Percentiles rank a stretch among this genome's conserved stretches.
phyloP scores from a whole-genome alignment of 2,888 invertebrate genomes.

The Dione vanillae region DNA sequence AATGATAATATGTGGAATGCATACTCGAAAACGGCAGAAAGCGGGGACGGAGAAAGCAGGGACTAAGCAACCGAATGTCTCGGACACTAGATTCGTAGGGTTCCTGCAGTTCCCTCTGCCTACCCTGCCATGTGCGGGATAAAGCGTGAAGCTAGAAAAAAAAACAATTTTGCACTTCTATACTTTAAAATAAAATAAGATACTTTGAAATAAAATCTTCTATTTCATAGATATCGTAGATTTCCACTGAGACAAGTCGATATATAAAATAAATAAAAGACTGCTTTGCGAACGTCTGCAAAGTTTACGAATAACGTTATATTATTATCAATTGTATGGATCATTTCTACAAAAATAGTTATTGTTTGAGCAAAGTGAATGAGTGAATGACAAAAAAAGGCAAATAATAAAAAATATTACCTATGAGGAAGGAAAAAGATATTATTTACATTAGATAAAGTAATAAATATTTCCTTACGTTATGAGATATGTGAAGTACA shows the following conservation, averaged over 20 bases:
- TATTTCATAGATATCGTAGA: neutral
- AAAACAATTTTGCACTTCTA: no score
- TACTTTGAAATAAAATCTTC: no score
- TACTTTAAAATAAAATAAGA: neutral
- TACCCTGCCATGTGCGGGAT: no score
- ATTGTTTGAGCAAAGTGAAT: slow-evolving; percentile 2
- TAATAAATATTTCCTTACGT: neutral
- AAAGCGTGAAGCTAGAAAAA: no score
- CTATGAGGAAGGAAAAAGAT: neutral
- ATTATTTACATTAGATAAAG: neutral
- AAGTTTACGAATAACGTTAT: slow-evolving; percentile 9
- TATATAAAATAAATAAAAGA: neutral
- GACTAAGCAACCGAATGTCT: no score
- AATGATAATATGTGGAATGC: no score
- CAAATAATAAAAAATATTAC: no score
- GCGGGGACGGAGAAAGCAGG: slow-evolving; percentile 22
- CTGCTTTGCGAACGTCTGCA: slow-evolving; percentile 4
- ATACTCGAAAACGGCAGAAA: no score
- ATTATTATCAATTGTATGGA: slow-evolving; percentile 11
- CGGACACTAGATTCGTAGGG: no score
- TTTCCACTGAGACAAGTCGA: neutral
- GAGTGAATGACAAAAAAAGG: no score
- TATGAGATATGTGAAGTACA: neutral
- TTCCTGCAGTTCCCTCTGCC: no score
- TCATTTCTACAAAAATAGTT: slow-evolving; percentile 8